Evolutionary conservation across 2,888 invertebrate species (phyloP), one percentile per base, ranked within the genome.

Genomic region (Philonicus albiceps): DNA sequence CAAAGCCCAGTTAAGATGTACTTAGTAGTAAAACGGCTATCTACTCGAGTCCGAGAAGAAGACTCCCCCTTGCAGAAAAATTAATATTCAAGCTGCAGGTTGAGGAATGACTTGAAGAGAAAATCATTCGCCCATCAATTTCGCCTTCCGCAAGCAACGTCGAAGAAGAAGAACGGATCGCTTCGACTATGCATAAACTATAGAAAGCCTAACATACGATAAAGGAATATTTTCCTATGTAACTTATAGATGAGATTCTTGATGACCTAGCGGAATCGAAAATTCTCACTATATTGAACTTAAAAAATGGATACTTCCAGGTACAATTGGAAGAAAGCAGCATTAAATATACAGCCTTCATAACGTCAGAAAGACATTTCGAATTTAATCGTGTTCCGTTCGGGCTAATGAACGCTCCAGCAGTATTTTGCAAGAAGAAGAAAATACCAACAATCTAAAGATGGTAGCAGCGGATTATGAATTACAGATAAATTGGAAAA

Each of bases 161-260:
- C 3, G 88, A 89, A 88, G 22, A 88, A 88, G 83, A 88, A 88
- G 43, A 85, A 88, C 30, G 87, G 86, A 6, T 74, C 30, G 8
- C 76, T 40, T 3, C 49, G 88, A 73, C 8, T 88, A 87, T 92
- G 92, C 87, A 89, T 92, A 0, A 92, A 93, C 86, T 93, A 90
- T 87, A 86, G 92, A 8, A 87, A 88, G 31, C 75, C 92, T 1
- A 93, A 92, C 88, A 86, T 87, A 16, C 89, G 0, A 86, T 90
- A 2, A 90, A 90, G 81, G 91, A 91, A 83, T 87, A 89, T 53
- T 91, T 89, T 87, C 91, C 91, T 1, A 87, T 92, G 13, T 91
- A 92, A 1, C 31, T 91, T 4, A 91, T 91, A 13, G 91, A 92
- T 80, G 90, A 91, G 85, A 89, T 89, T 7, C 88, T 92, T n/a